A percentile compares a stretch with the other conserved stretches of the same genome.
These are phyloP conservation scores for Zonitis immaculata DNA, from an alignment of 2,888 invertebrate species.

Conservation along the genomic window DNA sequence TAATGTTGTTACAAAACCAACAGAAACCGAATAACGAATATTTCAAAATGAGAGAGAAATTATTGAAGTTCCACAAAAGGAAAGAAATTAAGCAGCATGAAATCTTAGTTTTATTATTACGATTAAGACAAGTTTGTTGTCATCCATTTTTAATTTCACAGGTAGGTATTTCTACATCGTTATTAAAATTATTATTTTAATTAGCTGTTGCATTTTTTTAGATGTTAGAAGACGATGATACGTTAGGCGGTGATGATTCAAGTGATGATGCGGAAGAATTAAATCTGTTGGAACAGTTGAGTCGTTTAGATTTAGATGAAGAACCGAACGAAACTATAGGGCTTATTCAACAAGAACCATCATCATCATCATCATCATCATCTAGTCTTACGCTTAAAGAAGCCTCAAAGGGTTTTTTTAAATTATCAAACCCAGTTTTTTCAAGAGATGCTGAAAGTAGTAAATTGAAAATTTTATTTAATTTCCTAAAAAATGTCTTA, in stretches of 20 bases:
- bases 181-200: no score
- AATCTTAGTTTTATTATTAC: slow-evolving; percentile 75
- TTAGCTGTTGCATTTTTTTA: slow-evolving; percentile 22
- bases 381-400: slow-evolving; percentile 52
- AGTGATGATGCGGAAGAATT: slow-evolving; percentile 49
- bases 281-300: slow-evolving; percentile 61
- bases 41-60: slow-evolving; percentile 60
- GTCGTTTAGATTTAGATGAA: slow-evolving; percentile 56
- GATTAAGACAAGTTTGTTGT: slow-evolving; percentile 84
- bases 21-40: slow-evolving; percentile 47
- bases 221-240: slow-evolving; percentile 53
- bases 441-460: slow-evolving; percentile 56
- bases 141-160: slow-evolving; percentile 78
- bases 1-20: neutral
- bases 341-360: no score
- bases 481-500: slow-evolving; percentile 50
- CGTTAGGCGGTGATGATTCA: slow-evolving; percentile 34
- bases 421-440: slow-evolving; percentile 69
- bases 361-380: no score
- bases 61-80: slow-evolving; percentile 56
- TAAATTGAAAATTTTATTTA: slow-evolving; percentile 50
- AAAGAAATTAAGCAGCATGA: slow-evolving; percentile 52
- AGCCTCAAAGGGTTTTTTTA: slow-evolving; percentile 60
- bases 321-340: no score
- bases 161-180: no score